A percentile compares a stretch with the other conserved stretches of the same genome.
Evolutionary conservation across 2,888 invertebrate species (phyloP).

Genomic region (Drosophila melanosoma): DNA sequence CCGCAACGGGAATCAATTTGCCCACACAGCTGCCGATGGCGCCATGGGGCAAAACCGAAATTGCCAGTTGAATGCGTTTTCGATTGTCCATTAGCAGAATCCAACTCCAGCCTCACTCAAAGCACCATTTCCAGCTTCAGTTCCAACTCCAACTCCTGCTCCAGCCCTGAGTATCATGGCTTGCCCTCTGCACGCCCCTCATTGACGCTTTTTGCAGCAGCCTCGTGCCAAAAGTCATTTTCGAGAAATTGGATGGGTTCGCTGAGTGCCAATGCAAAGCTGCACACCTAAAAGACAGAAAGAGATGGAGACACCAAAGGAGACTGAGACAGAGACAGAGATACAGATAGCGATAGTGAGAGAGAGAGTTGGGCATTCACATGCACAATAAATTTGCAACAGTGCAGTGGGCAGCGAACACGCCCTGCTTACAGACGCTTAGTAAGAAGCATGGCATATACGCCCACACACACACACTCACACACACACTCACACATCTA

Average conservation of each 20-base stretch:
- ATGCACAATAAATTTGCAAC: conserved; percentile 74
- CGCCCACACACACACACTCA: conserved; percentile 17
- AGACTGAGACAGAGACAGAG: background rate
- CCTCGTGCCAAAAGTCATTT: conserved; percentile 77
- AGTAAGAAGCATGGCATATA: conserved; percentile 43
- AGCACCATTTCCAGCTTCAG: conserved; percentile 5
- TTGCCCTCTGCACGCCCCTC: conserved; percentile 5
- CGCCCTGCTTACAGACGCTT: conserved; percentile 56
- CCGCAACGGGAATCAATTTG: conserved; percentile 79
- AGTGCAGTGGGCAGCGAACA: conserved; percentile 62
- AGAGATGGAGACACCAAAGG: conserved; percentile 1
- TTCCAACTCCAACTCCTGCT: conserved; percentile 13
- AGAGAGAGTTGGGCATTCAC: conserved; percentile 49
- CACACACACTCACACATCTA: conserved; percentile 13
- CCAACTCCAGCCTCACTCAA: conserved; percentile 25
- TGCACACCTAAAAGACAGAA: conserved; percentile 15
- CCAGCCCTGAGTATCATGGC: conserved; percentile 44
- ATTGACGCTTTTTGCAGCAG: conserved; percentile 50
- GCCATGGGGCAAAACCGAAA: conserved; percentile 67
- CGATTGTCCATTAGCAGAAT: conserved; percentile 77
- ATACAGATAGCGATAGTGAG: background rate
- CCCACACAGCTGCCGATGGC: conserved; percentile 48
- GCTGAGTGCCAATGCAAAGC: conserved; percentile 61
- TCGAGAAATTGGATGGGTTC: conserved; percentile 77
- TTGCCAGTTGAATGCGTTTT: conserved; percentile 81